Evolutionary conservation across 64 coral and sea anemone species (phyloP).

Genomic region (Montipora cactus): DNA sequence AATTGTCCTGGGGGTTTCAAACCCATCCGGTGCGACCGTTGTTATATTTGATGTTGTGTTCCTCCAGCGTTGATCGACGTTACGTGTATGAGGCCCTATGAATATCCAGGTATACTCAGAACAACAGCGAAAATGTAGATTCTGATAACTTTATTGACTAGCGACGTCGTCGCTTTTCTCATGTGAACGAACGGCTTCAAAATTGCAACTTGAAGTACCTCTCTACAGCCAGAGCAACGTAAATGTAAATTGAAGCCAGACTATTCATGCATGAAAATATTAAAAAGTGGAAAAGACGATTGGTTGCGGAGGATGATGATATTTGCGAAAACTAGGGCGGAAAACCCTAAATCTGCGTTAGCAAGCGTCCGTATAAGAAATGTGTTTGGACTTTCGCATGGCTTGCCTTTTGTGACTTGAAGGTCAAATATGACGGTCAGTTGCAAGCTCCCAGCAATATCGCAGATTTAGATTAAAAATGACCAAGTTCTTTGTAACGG

Average conservation of each 20-base stretch:
- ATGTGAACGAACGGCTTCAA: slow-evolving; percentile 58
- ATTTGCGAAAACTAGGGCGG: not conserved
- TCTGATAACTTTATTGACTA: not conserved
- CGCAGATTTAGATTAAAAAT: not conserved
- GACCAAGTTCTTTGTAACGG: not conserved
- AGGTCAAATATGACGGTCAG: not conserved
- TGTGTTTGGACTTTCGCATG: slow-evolving; percentile 7
- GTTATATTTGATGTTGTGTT: not conserved
- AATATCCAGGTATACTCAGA: not conserved
- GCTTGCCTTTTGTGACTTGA: not conserved
- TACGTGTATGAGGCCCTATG: not conserved
- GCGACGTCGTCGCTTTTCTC: not conserved
- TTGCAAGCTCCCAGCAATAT: not conserved
- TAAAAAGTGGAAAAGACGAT: not conserved
- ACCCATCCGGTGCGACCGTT: not conserved
- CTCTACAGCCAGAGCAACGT: slow-evolving; percentile 31
- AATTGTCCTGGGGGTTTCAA: not conserved
- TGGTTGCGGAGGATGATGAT: not conserved
- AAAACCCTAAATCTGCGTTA: not conserved
- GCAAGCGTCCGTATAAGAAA: not conserved
- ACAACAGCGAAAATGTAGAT: not conserved
- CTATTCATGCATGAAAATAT: not conserved
- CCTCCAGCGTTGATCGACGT: not conserved
- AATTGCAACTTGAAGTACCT: not conserved
- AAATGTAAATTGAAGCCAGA: not conserved